A percentile compares a stretch with the other conserved stretches of the same genome.
Conservation (phyloP, 2,888 invertebrate species). For the Nasonia oneida region DNA sequence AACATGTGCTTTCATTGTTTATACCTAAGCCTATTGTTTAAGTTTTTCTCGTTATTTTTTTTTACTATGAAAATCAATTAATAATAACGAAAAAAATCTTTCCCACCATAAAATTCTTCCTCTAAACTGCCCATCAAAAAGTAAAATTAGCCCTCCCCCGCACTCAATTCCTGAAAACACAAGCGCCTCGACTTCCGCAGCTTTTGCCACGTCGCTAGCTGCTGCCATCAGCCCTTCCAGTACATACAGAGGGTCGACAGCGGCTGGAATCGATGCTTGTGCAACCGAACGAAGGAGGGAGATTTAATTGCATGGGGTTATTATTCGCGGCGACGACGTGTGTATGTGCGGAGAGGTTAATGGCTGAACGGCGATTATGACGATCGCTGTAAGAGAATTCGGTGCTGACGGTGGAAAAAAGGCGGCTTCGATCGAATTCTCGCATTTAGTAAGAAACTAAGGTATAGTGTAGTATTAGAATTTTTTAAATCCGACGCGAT, state of each 20-base stretch:
- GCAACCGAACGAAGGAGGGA: neutral
- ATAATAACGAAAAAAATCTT: neutral
- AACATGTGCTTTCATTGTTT: too few relatives aligned
- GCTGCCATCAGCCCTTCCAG: neutral
- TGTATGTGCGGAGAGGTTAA: neutral
- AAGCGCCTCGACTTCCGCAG: neutral
- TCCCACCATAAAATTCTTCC: neutral
- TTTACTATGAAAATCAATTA: neutral
- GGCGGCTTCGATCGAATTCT: neutral
- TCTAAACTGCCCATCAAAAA: neutral
- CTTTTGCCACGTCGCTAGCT: neutral
- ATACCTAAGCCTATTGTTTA: too few relatives aligned
- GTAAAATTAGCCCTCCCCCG: neutral
- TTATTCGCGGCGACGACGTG: neutral
- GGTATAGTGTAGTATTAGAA: neutral
- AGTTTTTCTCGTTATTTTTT: neutral
- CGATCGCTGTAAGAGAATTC: neutral
- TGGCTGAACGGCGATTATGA: neutral
- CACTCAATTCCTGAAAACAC: neutral
- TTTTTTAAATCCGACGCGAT: neutral
- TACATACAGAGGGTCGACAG: neutral
- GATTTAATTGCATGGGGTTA: constrained; percentile 11
- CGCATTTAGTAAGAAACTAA: neutral
- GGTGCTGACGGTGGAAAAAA: neutral
- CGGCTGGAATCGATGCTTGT: neutral